Conservation (phyloP, 2,113 vertebrate species). For the Microtus pennsylvanicus region DNA sequence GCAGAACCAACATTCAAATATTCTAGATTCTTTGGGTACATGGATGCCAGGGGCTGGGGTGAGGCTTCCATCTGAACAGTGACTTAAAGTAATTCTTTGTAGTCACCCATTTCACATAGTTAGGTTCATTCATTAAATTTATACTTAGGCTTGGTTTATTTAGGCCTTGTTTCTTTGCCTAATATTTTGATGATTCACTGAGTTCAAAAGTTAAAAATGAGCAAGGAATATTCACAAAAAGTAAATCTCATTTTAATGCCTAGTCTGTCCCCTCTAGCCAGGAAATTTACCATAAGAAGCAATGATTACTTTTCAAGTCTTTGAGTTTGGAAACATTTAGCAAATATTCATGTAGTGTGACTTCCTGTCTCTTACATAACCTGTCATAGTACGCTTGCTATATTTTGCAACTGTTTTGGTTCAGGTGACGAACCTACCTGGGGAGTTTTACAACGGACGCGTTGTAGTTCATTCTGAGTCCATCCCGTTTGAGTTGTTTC, state of each 20-base stretch:
- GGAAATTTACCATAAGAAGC: background rate
- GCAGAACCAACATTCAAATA: too few species aligned
- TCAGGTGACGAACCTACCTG: too few species aligned
- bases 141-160: background rate
- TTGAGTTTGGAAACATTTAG: background rate
- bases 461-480: background rate
- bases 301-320: background rate
- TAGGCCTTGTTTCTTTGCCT: background rate
- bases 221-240: background rate
- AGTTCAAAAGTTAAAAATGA: background rate
- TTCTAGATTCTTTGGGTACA: too few species aligned
- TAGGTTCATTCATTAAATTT: background rate
- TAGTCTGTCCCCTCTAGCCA: background rate
- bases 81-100: background rate
- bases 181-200: constrained; percentile 8
- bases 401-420: background rate
- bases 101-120: background rate
- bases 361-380: background rate
- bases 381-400: too few species aligned
- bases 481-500: background rate
- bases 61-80: too few species aligned
- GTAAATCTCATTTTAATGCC: constrained; percentile 5
- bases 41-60: too few species aligned
- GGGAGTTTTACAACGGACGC: background rate
- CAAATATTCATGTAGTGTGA: background rate